Percentiles rank a stretch among this genome's conserved stretches.
phyloP scores from a whole-genome alignment of 2,888 invertebrate species.

The Chorisops tibialis region DNA sequence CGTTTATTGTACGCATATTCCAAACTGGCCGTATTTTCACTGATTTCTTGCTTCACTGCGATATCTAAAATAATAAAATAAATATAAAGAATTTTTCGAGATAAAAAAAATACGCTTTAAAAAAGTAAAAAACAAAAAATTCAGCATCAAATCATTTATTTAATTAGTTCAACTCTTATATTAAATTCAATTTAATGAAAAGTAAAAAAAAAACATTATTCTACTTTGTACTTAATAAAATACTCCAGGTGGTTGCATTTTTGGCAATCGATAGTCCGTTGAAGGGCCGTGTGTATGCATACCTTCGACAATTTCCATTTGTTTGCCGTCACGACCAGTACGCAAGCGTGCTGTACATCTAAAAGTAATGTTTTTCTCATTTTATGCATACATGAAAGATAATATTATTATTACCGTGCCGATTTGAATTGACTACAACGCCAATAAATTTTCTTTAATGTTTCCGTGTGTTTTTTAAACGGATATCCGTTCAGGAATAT shows the following conservation, averaged over 20 bases:
- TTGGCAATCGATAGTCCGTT: background rate
- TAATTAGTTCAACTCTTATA: too few species aligned
- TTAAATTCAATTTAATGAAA: too few species aligned
- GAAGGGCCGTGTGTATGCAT: background rate
- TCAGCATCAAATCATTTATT: too few species aligned
- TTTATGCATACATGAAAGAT: background rate
- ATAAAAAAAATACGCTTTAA: too few species aligned
- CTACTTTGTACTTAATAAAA: too few species aligned
- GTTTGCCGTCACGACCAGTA: background rate
- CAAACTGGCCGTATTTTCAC: too few species aligned
- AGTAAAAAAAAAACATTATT: too few species aligned
- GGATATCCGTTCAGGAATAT: conserved; percentile 9
- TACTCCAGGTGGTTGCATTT: too few species aligned
- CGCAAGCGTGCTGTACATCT: conserved; percentile 1
- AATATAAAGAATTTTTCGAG: too few species aligned
- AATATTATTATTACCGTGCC: background rate
- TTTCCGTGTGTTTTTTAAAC: conserved; percentile 13
- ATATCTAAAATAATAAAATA: too few species aligned
- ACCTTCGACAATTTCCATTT: conserved; percentile 4
- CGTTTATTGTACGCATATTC: conserved; percentile 43
- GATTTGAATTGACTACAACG: conserved; percentile 10
- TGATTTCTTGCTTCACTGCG: too few species aligned
- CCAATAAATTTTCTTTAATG: conserved; percentile 15
- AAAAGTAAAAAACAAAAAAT: too few species aligned
- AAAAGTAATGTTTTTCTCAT: background rate